Conservation (phyloP, 2,113 vertebrate species). For the Bubo bubo region DNA sequence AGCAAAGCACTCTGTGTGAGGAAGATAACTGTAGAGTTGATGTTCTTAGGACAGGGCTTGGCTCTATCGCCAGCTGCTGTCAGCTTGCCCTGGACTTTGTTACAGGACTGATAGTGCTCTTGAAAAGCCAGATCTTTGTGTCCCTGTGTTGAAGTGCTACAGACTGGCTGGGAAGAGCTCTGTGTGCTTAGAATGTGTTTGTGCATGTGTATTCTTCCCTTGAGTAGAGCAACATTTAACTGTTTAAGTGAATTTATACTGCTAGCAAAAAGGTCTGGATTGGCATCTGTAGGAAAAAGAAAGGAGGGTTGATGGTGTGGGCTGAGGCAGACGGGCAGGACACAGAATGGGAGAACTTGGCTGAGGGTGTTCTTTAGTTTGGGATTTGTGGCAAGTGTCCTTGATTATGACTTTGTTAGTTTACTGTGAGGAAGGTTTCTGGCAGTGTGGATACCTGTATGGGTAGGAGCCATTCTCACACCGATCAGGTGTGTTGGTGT, state of each 20-base stretch:
- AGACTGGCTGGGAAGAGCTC: neutral
- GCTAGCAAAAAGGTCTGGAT: neutral
- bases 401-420: neutral
- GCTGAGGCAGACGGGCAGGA: neutral
- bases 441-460: neutral
- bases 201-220: neutral
- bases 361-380: neutral
- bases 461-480: neutral
- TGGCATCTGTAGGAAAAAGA: neutral
- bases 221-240: neutral
- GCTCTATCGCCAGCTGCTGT: neutral
- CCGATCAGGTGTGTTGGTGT: neutral
- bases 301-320: neutral
- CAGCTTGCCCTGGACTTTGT: conserved; percentile 36
- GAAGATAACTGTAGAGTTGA: neutral
- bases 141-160: neutral
- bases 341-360: neutral
- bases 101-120: conserved; percentile 10
- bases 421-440: neutral
- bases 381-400: neutral
- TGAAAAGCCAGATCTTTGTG: neutral
- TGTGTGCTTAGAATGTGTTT: neutral
- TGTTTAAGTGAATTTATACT: neutral
- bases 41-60: neutral
- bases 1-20: neutral